Evolutionary conservation across 1,140 invertebrate species (phyloP), one percentile per base, ranked within the genome.

Genomic region (Atopsyche davidsoni): DNA sequence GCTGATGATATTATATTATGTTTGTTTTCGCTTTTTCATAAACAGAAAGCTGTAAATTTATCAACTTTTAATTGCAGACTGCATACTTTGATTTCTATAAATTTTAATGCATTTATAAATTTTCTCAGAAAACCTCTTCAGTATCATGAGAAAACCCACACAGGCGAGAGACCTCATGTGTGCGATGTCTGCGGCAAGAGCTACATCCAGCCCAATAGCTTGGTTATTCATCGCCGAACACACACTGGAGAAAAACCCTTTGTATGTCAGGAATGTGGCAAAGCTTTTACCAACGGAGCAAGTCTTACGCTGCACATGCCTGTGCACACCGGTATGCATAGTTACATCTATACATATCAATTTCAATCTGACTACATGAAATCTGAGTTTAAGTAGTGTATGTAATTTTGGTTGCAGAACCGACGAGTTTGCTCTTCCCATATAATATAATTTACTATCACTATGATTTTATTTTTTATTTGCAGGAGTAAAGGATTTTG

Each of bases 141-240:
- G 40, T 51, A 58, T 36, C 56, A 58, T 19, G 56, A 58, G 22
- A 58, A 51, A 36, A 58, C 51, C 2, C 56, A 58, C 16, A 58
- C 51, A 2, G 56, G 56, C 10, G 51, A 58, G 3, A 14, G 51
- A 6, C 56, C 51, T 11, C 38, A 51, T 23, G 47, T 54, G 6
- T 58, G 56, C 21, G 51, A 58, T 25, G 18, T 58, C 2, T 58
- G 56, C 36, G 56, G 47, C 0, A 58, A 58, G 23, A 53, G 51
- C 25, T 58, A 51, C 45, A 53, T 54, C 14, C 51, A 53, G 40
- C 47, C 38, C 1, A 51, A 51, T 28, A 53, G 46, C 45, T 63
- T 75, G 53, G 69, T 72, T 31, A 75, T 76, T 34, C 75, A 78
- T 51, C 69, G 72, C 65, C 61, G 76, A 16, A 68, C 66, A 2